These are phyloP conservation scores for Chrysochloris asiatica DNA, from an alignment of 2,113 vertebrate species.

Conservation along the genomic window DNA sequence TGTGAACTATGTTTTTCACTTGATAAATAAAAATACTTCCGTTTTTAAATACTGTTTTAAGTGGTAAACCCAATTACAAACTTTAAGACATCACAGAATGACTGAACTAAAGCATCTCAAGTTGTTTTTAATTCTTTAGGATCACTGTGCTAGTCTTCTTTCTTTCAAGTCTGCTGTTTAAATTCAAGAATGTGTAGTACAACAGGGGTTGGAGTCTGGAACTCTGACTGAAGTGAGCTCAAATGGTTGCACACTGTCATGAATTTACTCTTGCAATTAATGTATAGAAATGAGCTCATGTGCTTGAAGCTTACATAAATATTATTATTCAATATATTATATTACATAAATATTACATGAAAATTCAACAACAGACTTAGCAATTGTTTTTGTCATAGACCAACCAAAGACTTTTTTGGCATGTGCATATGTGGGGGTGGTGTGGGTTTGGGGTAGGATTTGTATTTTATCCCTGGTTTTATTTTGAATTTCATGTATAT, in stretches of 20 bases:
- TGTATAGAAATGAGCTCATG: neutral
- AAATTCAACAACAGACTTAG: neutral
- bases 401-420: neutral
- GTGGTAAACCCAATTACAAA: too few species aligned
- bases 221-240: neutral
- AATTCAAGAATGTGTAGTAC: too few species aligned
- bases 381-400: neutral
- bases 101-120: too few species aligned
- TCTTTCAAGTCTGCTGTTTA: too few species aligned
- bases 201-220: too few species aligned
- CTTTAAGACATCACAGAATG: too few species aligned
- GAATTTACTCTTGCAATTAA: neutral
- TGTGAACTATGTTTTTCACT: too few species aligned
- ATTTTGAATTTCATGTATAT: neutral
- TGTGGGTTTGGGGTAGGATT: neutral
- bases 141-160: too few species aligned
- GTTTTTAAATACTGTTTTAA: too few species aligned
- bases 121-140: too few species aligned
- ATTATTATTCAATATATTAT: too few species aligned
- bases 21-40: too few species aligned
- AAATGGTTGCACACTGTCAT: neutral
- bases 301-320: neutral
- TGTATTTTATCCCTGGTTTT: neutral
- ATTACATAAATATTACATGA: neutral
- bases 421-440: neutral